Evolutionary conservation across 2,797 vertebrate genomes (phyloP).

Genomic region (Sebastes itinus): DNA sequence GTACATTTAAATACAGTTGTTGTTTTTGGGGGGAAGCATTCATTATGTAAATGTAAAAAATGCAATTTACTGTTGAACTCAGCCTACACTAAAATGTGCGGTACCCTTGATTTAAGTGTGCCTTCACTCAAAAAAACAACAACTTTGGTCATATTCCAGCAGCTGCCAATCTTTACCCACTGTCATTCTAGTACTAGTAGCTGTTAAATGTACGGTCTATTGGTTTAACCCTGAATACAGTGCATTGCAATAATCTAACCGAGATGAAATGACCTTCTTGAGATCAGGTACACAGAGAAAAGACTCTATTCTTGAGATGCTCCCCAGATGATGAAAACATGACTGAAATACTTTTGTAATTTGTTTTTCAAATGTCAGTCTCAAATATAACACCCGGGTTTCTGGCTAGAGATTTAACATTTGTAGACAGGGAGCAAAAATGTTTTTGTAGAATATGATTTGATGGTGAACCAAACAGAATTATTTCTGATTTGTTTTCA

Average conservation of each 20-base stretch:
- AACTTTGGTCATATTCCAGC: neutral
- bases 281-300: neutral
- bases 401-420: neutral
- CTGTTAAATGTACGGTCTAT: neutral
- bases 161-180: neutral
- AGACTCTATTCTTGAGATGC: neutral
- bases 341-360: neutral
- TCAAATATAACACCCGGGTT: neutral
- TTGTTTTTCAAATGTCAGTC: neutral
- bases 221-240: neutral
- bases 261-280: neutral
- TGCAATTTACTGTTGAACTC: neutral
- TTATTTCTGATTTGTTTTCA: neutral
- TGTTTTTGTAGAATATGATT: neutral
- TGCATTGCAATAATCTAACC: neutral
- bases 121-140: too few species aligned
- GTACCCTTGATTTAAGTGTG: neutral
- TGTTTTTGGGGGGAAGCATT: neutral
- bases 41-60: neutral
- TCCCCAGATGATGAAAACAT: neutral
- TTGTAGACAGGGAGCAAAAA: neutral
- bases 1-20: neutral
- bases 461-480: neutral
- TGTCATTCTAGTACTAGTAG: neutral
- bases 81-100: neutral